Evolutionary conservation across 2,888 invertebrate species (phyloP).

Genomic region (Crematogaster levior): DNA sequence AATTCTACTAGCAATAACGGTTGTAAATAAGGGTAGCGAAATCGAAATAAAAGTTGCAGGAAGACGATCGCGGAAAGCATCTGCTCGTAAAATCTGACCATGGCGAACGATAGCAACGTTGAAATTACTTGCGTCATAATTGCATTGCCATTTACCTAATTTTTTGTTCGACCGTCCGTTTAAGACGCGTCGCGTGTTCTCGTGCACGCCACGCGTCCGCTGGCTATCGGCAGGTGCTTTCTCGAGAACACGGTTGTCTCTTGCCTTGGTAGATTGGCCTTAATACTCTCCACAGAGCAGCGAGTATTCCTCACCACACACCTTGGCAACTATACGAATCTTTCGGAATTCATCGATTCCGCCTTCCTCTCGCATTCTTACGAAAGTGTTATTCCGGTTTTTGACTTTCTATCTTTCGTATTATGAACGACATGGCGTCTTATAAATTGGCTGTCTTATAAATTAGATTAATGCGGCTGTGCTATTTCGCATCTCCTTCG

Average conservation of each 20-base stretch:
- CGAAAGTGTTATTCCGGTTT: neutral
- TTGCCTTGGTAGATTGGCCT: conserved; percentile 13
- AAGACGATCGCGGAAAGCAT: conserved; percentile 46
- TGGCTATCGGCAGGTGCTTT: conserved; percentile 61
- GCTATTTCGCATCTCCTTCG: neutral
- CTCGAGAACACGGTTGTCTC: conserved; percentile 23
- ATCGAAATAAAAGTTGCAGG: conserved; percentile 1
- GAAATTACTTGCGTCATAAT: conserved; percentile 67
- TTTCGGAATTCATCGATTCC: neutral
- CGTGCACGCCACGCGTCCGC: conserved; percentile 21
- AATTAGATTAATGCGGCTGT: neutral
- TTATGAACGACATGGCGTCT: too few species aligned
- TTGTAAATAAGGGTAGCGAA: too few species aligned
- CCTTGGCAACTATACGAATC: neutral
- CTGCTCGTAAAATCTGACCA: conserved; percentile 63
- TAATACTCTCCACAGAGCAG: conserved; percentile 23
- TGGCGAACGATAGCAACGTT: conserved; percentile 21
- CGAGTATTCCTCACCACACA: neutral
- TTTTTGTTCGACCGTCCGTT: conserved; percentile 66
- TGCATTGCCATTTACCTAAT: conserved; percentile 72
- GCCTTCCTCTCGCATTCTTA: neutral
- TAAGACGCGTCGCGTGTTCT: conserved; percentile 67
- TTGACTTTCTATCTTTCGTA: conserved; percentile 3
- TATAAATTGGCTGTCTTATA: neutral
- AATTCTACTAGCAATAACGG: neutral